These are phyloP conservation scores for Lysandra coridon DNA, from an alignment of 2,888 invertebrate genomes.

Conservation along the genomic window DNA sequence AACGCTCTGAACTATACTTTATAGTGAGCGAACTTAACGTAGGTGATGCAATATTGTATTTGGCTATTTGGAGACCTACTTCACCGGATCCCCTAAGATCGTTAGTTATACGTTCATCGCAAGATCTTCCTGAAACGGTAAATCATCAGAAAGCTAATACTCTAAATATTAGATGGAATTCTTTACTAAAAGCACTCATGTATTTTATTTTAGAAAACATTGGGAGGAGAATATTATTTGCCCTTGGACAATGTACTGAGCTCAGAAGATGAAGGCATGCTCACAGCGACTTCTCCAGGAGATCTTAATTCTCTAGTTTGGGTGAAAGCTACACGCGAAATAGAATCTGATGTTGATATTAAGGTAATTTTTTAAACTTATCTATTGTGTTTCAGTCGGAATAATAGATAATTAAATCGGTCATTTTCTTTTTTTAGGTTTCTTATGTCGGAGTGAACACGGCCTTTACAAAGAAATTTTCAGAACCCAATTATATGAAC, in stretches of 20 bases:
- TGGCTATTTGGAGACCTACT: conserved; percentile 34
- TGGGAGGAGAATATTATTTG: conserved; percentile 51
- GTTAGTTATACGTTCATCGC: neutral
- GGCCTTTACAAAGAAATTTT: conserved; percentile 47
- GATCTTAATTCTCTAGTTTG: conserved; percentile 51
- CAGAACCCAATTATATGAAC: conserved; percentile 39
- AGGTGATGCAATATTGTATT: conserved; percentile 39
- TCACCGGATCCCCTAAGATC: conserved; percentile 45
- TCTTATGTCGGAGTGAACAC: conserved; percentile 52
- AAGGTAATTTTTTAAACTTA: conserved; percentile 45
- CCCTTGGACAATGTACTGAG: conserved; percentile 39
- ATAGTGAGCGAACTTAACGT: conserved; percentile 43
- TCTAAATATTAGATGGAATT: too few species aligned
- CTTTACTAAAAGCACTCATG: neutral
- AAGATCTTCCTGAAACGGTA: conserved; percentile 26
- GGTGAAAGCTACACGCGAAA: conserved; percentile 45
- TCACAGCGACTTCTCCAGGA: conserved; percentile 44
- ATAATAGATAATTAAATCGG: neutral
- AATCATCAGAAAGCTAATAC: too few species aligned
- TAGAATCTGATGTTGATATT: conserved; percentile 46
- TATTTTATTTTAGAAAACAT: conserved; percentile 42
- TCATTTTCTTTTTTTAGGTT: conserved; percentile 46
- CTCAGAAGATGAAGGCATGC: conserved; percentile 36
- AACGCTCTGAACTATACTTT: conserved; percentile 44
- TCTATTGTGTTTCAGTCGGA: neutral